Percentiles rank a stretch among this genome's conserved stretches.
Evolutionary conservation across 2,113 vertebrate species (phyloP).

Genomic region (Tympanuchus pallidicinctus): DNA sequence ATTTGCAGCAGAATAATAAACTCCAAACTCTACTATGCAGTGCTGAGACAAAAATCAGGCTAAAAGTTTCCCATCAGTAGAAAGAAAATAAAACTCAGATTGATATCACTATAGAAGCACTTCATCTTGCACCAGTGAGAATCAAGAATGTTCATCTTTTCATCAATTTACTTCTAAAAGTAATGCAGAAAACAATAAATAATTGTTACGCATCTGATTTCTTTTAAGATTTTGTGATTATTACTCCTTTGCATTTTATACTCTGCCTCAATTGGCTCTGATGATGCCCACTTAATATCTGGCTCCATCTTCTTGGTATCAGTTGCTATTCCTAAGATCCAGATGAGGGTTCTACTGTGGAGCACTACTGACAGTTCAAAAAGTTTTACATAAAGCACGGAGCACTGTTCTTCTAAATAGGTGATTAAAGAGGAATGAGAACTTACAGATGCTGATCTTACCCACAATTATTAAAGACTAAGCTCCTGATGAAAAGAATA

Average conservation of each 20-base stretch:
- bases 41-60: neutral
- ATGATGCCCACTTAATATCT: neutral
- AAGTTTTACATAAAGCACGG: too few relatives aligned
- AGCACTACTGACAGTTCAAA: neutral
- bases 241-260: neutral
- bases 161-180: neutral
- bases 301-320: neutral
- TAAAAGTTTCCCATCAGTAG: neutral
- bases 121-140: neutral
- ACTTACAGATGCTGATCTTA: neutral
- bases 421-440: neutral
- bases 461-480: neutral
- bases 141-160: neutral
- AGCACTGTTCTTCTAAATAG: neutral
- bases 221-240: neutral
- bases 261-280: neutral
- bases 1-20: neutral
- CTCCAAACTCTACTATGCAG: neutral
- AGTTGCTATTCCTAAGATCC: neutral
- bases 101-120: neutral
- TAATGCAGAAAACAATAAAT: neutral
- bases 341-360: neutral
- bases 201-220: neutral
- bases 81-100: neutral
- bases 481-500: neutral